A percentile compares a stretch with the other conserved stretches of the same genome.
These are phyloP conservation scores for Actinopyga echinites DNA, from an alignment of 53 echinoderm and acorn worm species.

Conservation along the genomic window DNA sequence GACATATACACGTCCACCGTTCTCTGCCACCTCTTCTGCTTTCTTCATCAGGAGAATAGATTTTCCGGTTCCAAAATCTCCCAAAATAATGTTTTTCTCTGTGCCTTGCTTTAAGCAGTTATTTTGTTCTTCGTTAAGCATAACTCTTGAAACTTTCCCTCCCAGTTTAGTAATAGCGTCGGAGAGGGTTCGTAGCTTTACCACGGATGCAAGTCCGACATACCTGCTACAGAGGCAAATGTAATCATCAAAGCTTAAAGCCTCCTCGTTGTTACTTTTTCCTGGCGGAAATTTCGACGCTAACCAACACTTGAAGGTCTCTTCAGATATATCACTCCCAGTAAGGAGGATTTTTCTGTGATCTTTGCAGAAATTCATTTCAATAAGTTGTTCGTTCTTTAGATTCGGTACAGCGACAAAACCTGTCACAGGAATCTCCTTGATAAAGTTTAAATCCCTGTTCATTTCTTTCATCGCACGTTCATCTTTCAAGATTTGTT, in stretches of 20 bases:
- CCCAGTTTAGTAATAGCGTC: constrained; percentile 6
- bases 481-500: constrained; percentile 18
- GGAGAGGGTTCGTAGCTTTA: constrained; percentile 1
- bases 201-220: constrained; percentile 19
- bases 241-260: neutral
- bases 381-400: neutral
- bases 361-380: neutral
- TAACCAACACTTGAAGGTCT: neutral
- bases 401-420: neutral
- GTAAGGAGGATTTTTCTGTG: neutral
- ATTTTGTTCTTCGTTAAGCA: constrained; percentile 3
- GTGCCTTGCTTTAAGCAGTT: neutral
- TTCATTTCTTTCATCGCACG: constrained; percentile 15
- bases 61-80: constrained; percentile 39
- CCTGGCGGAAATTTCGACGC: neutral
- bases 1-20: neutral
- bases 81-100: neutral
- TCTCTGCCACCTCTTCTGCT: neutral
- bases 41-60: constrained; percentile 4
- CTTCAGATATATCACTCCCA: neutral
- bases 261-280: neutral
- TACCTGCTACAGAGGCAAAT: constrained; percentile 9
- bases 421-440: neutral
- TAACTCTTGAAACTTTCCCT: neutral
- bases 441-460: constrained; percentile 9